Conservation (phyloP, 2,797 vertebrate genomes). For the Aeoliscus strigatus region DNA sequence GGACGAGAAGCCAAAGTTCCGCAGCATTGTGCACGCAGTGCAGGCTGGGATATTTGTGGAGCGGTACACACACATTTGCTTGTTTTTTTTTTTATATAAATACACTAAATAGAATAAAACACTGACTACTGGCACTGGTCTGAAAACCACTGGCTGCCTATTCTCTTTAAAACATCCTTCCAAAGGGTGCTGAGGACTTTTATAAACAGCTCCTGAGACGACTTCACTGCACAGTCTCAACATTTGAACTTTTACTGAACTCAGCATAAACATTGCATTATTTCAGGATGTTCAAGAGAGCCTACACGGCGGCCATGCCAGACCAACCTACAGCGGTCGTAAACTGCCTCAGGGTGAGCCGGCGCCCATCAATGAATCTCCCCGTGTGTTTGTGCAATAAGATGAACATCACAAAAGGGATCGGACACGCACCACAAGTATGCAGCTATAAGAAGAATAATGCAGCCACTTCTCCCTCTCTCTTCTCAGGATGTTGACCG, state of each 20-base stretch:
- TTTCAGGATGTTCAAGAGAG: constrained; percentile 89
- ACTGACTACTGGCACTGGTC: constrained; percentile 14
- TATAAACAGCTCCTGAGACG: constrained; percentile 63
- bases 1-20: constrained; percentile 87
- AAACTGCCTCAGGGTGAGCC: constrained; percentile 85
- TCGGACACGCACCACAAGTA: constrained; percentile 3
- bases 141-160: constrained; percentile 44
- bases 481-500: constrained; percentile 81
- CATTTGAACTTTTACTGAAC: constrained; percentile 66
- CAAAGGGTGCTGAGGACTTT: constrained; percentile 47
- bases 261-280: constrained; percentile 62
- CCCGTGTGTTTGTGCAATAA: constrained; percentile 26
- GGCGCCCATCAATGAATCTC: constrained; percentile 22
- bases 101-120: no score
- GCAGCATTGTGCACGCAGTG: constrained; percentile 92
- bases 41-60: constrained; percentile 98
- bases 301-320: constrained; percentile 83
- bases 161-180: constrained; percentile 60
- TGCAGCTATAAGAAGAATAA: constrained; percentile 24
- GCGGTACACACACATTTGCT: constrained; percentile 79
- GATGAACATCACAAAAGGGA: constrained; percentile 22
- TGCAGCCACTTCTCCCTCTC: constrained; percentile 8
- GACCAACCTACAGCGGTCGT: constrained; percentile 81
- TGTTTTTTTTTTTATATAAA: no score
- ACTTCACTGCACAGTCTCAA: constrained; percentile 62